Percentiles rank a stretch among this genome's conserved stretches.
These are phyloP conservation scores for Columba guinea DNA, from an alignment of 2,797 vertebrate genomes.

Conservation along the genomic window DNA sequence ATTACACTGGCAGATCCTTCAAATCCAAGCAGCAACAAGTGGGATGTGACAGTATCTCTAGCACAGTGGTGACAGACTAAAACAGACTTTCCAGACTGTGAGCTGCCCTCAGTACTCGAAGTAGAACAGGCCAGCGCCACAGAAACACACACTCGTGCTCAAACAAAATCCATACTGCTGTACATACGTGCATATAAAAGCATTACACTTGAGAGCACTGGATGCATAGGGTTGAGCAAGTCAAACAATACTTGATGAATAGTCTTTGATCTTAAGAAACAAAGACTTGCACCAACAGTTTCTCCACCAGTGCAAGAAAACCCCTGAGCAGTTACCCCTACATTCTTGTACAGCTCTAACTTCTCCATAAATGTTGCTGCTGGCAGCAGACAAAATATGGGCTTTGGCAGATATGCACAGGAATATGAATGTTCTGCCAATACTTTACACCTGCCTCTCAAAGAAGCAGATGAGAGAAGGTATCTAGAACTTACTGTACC, in stretches of 20 bases:
- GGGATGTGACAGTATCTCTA: background rate
- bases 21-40: background rate
- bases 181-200: background rate
- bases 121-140: background rate
- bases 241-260: background rate
- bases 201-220: background rate
- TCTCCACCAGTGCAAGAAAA: background rate
- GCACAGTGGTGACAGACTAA: background rate
- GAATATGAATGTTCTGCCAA: background rate
- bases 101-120: background rate
- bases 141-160: background rate
- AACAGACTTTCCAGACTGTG: background rate
- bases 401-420: background rate
- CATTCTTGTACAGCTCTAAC: background rate
- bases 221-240: background rate
- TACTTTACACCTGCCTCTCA: background rate
- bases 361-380: background rate
- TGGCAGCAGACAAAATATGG: background rate
- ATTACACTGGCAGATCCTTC: background rate
- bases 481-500: background rate
- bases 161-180: background rate
- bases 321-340: background rate
- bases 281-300: accelerated
- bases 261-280: background rate
- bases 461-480: background rate